A percentile compares a stretch with the other conserved stretches of the same genome.
phyloP scores from a whole-genome alignment of 2,797 vertebrate genomes.

The Nothura maculosa region DNA sequence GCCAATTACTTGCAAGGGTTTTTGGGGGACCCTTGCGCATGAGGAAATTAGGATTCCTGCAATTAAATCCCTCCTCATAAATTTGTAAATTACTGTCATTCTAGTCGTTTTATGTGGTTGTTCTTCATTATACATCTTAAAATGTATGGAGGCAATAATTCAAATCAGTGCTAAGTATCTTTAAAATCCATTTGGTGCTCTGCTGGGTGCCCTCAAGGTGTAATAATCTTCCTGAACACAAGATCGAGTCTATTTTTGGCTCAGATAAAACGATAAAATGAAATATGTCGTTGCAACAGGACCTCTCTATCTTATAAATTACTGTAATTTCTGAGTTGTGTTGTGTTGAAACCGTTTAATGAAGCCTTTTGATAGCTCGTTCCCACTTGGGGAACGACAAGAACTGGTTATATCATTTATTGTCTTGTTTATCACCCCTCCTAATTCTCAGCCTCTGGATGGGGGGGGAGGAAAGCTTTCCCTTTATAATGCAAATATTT shows the following conservation, averaged over 20 bases:
- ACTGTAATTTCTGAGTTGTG: not conserved
- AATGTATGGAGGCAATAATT: not conserved
- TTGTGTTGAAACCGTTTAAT: not conserved
- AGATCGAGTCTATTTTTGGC: not conserved
- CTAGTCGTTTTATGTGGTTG: not conserved
- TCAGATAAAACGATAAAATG: not conserved
- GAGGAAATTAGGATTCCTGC: not conserved
- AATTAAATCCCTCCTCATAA: not conserved
- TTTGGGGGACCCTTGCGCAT: not conserved
- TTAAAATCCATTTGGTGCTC: slow-evolving; percentile 7
- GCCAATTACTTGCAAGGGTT: not conserved
- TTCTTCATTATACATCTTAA: slow-evolving; percentile 8
- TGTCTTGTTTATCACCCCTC: not conserved
- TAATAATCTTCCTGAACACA: not conserved
- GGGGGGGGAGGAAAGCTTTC: not conserved
- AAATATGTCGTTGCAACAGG: not conserved
- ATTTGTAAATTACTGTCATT: not conserved
- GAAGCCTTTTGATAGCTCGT: not conserved
- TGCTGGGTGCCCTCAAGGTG: not conserved
- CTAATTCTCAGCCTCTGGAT: not conserved
- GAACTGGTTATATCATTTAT: not conserved
- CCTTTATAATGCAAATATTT: not conserved
- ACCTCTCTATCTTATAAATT: not conserved
- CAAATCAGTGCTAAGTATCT: not conserved
- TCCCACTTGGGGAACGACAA: not conserved